Conservation (phyloP, 1,140 invertebrate species). For the Goniozus legneri region DNA sequence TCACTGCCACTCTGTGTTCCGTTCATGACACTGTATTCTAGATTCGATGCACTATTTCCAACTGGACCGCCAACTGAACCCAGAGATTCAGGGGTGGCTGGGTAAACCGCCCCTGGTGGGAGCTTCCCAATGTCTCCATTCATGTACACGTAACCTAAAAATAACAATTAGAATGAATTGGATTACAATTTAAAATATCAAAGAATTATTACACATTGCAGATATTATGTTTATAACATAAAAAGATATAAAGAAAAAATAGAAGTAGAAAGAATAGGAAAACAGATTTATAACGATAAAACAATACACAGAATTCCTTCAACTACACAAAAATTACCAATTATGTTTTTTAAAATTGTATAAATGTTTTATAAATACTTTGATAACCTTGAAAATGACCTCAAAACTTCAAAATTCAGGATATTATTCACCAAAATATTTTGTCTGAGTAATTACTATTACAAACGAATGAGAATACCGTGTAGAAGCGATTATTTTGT, state of each 20-base stretch:
- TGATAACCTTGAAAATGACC: slow-evolving; percentile 6
- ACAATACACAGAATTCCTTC: too few species aligned
- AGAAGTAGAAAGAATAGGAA: background rate
- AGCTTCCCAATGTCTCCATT: slow-evolving; percentile 74
- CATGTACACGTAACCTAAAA: slow-evolving; percentile 70
- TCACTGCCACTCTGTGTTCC: slow-evolving; percentile 45
- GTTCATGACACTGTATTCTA: slow-evolving; percentile 54
- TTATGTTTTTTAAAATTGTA: background rate
- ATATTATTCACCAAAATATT: background rate
- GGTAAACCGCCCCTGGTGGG: slow-evolving; percentile 63
- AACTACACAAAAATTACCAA: too few species aligned
- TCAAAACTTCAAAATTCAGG: too few species aligned
- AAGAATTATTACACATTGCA: too few species aligned
- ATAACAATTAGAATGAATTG: slow-evolving; percentile 20
- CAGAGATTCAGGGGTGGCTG: slow-evolving; percentile 58
- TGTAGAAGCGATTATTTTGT: too few species aligned
- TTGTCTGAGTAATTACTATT: too few species aligned
- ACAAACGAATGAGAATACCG: too few species aligned
- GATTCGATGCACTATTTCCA: slow-evolving; percentile 38
- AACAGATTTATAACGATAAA: too few species aligned
- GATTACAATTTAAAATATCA: too few species aligned
- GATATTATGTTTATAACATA: background rate
- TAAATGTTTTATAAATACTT: background rate
- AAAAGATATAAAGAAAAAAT: background rate
- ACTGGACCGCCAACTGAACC: slow-evolving; percentile 43